phyloP scores from a whole-genome alignment of 2,113 vertebrate genomes.

The Siniperca chuatsi region DNA sequence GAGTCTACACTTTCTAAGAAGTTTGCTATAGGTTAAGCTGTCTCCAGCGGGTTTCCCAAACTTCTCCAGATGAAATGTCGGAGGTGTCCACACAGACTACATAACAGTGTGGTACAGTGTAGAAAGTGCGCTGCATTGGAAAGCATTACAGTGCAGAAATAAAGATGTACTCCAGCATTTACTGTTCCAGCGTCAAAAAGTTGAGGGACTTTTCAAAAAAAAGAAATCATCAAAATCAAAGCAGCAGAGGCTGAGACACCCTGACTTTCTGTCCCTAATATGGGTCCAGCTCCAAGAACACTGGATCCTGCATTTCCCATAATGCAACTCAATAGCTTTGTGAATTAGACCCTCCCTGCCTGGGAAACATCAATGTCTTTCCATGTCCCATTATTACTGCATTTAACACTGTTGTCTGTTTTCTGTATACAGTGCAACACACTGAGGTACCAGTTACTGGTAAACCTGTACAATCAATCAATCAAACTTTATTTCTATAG shows the following conservation, averaged over 20 bases:
- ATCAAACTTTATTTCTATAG: no score
- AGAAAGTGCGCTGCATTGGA: background rate
- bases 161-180: background rate
- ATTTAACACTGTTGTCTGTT: background rate
- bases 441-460: background rate
- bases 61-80: background rate
- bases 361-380: background rate
- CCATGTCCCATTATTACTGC: background rate
- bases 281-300: background rate
- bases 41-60: background rate
- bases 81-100: background rate
- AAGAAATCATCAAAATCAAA: background rate
- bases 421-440: background rate
- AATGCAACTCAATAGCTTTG: background rate
- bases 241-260: background rate
- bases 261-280: background rate
- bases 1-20: background rate
- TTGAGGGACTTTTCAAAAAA: background rate
- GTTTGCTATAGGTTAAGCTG: background rate
- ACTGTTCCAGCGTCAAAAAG: background rate
- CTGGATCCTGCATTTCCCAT: background rate
- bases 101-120: background rate
- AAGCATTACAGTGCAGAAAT: background rate
- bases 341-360: background rate
- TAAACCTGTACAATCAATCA: no score